Evolutionary conservation across 1,140 invertebrate species (phyloP).

Genomic region (Solenopsis invicta): DNA sequence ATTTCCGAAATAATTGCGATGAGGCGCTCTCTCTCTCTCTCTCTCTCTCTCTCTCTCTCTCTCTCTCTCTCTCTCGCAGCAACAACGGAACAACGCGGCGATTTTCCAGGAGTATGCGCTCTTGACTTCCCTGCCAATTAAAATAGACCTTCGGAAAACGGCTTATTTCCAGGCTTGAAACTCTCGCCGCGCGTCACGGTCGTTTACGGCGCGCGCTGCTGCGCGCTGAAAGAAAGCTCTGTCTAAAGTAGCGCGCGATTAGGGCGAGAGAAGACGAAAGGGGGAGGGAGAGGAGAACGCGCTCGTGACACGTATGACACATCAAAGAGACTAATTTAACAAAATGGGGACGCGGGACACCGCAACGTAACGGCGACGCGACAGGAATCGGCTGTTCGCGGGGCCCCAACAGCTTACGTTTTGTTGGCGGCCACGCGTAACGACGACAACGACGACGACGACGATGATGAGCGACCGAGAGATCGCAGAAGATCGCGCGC

Average conservation of each 20-base stretch:
- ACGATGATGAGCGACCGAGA: constrained; percentile 44
- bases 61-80: constrained; percentile 18
- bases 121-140: constrained; percentile 55
- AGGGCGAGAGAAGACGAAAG: constrained; percentile 13
- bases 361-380: constrained; percentile 29
- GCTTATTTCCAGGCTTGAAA: constrained; percentile 34
- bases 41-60: constrained; percentile 19
- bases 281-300: background rate
- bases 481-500: constrained; percentile 57
- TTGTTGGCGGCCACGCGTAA: constrained; percentile 48
- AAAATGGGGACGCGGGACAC: constrained; percentile 17
- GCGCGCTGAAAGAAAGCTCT: constrained; percentile 61
- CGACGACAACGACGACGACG: constrained; percentile 13
- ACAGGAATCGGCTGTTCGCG: constrained; percentile 54
- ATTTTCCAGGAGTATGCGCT: constrained; percentile 48
- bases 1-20: constrained; percentile 42
- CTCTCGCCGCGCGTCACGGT: constrained; percentile 4
- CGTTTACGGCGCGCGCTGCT: background rate
- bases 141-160: constrained; percentile 53
- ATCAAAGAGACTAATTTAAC: constrained; percentile 65
- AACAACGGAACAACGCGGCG: background rate
- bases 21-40: background rate
- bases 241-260: constrained; percentile 58
- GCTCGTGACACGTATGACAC: constrained; percentile 59
- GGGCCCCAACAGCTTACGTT: constrained; percentile 45